Evolutionary conservation across 2,888 invertebrate species (phyloP), one percentile per base, ranked within the genome.

Genomic region (Lithodes maja): DNA sequence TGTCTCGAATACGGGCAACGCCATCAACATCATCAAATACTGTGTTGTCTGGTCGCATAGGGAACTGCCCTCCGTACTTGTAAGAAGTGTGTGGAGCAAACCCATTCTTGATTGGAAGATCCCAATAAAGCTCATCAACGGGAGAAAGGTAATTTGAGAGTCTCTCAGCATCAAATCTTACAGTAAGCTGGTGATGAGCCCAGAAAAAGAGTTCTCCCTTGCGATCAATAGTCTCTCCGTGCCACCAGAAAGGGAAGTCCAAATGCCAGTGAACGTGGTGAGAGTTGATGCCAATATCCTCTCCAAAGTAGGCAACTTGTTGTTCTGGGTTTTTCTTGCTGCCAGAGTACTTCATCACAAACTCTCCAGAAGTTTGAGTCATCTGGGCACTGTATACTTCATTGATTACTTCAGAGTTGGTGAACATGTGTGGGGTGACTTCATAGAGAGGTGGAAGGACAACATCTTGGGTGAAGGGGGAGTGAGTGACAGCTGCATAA

Each of bases 391-490:
- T 84, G 86, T 92, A 92, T n/a, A 93, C 93, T 89, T 95, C 94
- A 77, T 95, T 95, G 92, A 96, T 94, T 12, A 95, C 94, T 78
- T 96, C 95, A 15, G 94, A 93, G 93, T 95, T 95, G 91, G 95
- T 95, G 94, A 95, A 96, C 92, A 95, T 94, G 93, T 96, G 94
- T 0, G 96, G 96, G 92, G 95, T 94, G 55, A 96, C 94, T 94
- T 96, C 96, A 92, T 96, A 96, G n/a, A 95, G 94, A 1, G 96
- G 95, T 1, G 96, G 96, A 69, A 96, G 92, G 33, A 95, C 95
- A 54, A 96, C 77, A 33, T 77, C 80, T 2, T 93, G 85, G 95
- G 94, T 82, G 94, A 93, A 82, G 89, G 92, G 71, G 92, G 92
- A 90, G 92, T 96, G 95, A 50, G 79, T 93, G 5, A 95, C 93